These are phyloP conservation scores for Oreocharis arfaki DNA, from an alignment of 2,113 vertebrate species.

Conservation along the genomic window DNA sequence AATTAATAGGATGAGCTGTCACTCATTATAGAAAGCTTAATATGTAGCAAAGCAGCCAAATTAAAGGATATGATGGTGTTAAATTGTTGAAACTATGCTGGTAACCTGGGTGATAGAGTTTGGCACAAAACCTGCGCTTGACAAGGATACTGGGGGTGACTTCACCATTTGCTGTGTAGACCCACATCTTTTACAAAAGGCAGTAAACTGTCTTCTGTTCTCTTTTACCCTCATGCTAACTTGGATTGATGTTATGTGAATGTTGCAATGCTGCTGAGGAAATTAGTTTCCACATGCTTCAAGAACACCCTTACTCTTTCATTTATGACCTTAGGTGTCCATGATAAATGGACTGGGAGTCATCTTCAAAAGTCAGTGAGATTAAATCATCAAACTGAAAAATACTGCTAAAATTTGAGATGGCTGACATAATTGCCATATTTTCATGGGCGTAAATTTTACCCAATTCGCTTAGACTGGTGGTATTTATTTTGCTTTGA, in stretches of 20 bases:
- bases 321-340: neutral
- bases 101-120: neutral
- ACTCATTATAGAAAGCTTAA: neutral
- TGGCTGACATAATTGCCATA: neutral
- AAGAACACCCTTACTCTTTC: neutral
- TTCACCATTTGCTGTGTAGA: neutral
- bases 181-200: neutral
- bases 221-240: neutral
- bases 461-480: neutral
- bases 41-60: neutral
- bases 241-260: neutral
- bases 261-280: neutral
- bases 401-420: neutral
- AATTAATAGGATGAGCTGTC: neutral
- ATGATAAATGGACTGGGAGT: neutral
- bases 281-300: neutral
- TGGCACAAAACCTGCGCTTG: neutral
- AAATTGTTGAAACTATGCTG: neutral
- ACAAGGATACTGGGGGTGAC: neutral
- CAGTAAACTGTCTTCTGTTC: neutral
- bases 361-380: neutral
- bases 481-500: neutral
- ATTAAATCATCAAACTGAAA: neutral
- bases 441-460: neutral
- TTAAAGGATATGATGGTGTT: neutral